Conservation (phyloP, 2,797 vertebrate species). For the Megalops cyprinoides region DNA sequence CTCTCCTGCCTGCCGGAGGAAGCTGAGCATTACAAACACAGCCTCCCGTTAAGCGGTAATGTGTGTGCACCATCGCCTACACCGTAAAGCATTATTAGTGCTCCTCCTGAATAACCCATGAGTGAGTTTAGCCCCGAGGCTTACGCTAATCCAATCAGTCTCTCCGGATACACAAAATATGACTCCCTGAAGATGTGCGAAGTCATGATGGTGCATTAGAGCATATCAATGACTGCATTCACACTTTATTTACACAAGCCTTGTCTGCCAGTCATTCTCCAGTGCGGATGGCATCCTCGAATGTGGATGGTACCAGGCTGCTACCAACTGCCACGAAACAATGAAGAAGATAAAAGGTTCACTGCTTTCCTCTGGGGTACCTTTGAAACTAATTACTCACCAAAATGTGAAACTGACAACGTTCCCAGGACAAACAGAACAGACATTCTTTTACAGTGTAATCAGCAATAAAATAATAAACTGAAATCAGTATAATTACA, state of each 20-base stretch:
- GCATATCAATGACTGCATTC: constrained; percentile 55
- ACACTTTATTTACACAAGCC: constrained; percentile 53
- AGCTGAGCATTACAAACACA: too few species aligned
- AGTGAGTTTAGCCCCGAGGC: constrained; percentile 41
- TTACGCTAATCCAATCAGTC: constrained; percentile 48
- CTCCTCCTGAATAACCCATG: constrained; percentile 53
- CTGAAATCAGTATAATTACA: too few species aligned
- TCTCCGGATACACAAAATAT: too few species aligned
- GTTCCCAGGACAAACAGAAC: constrained; percentile 18
- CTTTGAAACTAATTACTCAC: constrained; percentile 70
- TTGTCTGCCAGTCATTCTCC: constrained; percentile 2
- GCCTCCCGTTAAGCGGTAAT: background rate
- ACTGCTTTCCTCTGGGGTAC: constrained; percentile 55
- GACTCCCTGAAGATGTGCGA: constrained; percentile 32
- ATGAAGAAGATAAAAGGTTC: constrained; percentile 74
- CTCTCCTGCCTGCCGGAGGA: too few species aligned
- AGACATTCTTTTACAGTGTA: too few species aligned
- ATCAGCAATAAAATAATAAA: too few species aligned
- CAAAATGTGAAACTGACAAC: constrained; percentile 32
- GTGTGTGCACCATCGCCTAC: constrained; percentile 1
- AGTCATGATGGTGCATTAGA: constrained; percentile 36
- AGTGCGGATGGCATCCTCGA: constrained; percentile 34
- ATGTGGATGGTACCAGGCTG: constrained; percentile 19
- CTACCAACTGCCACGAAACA: constrained; percentile 61
- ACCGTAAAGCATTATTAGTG: constrained; percentile 45